A percentile compares a stretch with the other conserved stretches of the same genome.
Conservation (phyloP, 1,140 invertebrate species). For the Palaemon carinicauda region DNA sequence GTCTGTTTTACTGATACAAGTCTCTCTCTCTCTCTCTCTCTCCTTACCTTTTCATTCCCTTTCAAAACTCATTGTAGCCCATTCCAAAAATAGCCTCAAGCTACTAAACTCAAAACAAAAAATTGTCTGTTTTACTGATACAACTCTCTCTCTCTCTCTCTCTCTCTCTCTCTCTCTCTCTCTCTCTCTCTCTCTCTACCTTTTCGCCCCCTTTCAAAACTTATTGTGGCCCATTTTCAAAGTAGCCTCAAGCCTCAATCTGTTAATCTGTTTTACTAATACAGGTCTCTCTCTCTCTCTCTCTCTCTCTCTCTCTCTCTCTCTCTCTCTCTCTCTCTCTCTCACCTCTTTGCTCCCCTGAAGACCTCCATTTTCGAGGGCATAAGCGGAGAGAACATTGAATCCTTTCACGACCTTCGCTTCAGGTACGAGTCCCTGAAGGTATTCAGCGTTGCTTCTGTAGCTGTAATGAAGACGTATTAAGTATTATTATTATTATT, state of each 20-base stretch:
- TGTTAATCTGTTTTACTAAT: too few species aligned
- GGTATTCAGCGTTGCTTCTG: conserved; percentile 60
- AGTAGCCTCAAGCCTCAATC: too few species aligned
- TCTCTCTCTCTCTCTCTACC: not conserved
- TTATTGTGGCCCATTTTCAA: too few species aligned
- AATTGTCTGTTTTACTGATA: too few species aligned
- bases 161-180: conserved; percentile 31
- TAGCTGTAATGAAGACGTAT: conserved; percentile 26
- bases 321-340: not conserved
- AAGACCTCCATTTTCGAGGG: conserved; percentile 60
- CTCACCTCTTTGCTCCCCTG: conserved; percentile 61
- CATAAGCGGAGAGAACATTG: conserved; percentile 61
- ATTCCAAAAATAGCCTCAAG: too few species aligned
- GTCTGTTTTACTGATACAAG: too few species aligned
- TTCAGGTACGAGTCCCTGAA: conserved; percentile 57
- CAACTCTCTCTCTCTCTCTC: conserved; percentile 26
- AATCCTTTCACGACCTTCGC: conserved; percentile 60
- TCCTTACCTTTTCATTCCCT: not conserved
- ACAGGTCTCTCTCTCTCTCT: not conserved
- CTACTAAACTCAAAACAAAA: too few species aligned
- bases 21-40: conserved; percentile 14
- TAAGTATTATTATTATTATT: too few species aligned
- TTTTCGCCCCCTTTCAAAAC: not conserved
- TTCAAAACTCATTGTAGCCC: too few species aligned
- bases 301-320: not conserved